Percentiles rank a stretch among this genome's conserved stretches.
These are phyloP conservation scores for Acrocephalus scirpaceus DNA, from an alignment of 2,797 vertebrate species.

Conservation along the genomic window DNA sequence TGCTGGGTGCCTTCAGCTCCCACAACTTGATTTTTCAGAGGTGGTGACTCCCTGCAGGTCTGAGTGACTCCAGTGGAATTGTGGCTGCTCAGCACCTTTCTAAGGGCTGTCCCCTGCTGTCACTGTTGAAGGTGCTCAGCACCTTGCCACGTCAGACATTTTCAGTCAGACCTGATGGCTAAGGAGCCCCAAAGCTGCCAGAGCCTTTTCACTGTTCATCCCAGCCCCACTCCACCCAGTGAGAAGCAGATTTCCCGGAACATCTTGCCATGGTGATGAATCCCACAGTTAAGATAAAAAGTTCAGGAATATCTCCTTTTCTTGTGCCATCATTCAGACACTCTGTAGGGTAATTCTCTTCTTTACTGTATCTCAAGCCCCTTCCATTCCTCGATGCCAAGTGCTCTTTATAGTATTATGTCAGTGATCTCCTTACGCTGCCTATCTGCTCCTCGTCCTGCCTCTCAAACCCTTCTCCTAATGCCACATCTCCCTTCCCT, in stretches of 20 bases:
- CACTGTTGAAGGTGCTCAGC: background rate
- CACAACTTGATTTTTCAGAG: background rate
- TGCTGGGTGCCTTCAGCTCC: conserved; percentile 41
- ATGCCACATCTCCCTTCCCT: conserved; percentile 1
- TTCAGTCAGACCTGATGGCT: background rate
- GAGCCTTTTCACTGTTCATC: background rate
- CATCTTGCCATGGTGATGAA: background rate
- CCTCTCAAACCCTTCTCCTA: conserved; percentile 26
- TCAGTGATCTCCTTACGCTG: conserved; percentile 22
- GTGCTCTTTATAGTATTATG: background rate
- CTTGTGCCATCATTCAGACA: background rate
- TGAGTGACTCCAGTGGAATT: background rate
- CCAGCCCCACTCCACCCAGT: background rate
- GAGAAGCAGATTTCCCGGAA: background rate
- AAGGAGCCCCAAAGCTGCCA: background rate
- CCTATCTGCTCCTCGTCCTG: conserved; percentile 2
- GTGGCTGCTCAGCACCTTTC: conserved; percentile 25
- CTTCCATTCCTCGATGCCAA: background rate
- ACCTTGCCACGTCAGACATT: background rate
- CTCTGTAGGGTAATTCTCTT: conserved; percentile 6
- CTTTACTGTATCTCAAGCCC: background rate
- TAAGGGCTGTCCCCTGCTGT: background rate
- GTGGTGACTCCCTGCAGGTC: background rate
- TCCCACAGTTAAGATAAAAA: background rate
- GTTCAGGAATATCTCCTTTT: background rate